Evolutionary conservation across 2,888 invertebrate species (phyloP), one percentile per base, ranked within the genome.

Genomic region (Polylopha cassiicola): DNA sequence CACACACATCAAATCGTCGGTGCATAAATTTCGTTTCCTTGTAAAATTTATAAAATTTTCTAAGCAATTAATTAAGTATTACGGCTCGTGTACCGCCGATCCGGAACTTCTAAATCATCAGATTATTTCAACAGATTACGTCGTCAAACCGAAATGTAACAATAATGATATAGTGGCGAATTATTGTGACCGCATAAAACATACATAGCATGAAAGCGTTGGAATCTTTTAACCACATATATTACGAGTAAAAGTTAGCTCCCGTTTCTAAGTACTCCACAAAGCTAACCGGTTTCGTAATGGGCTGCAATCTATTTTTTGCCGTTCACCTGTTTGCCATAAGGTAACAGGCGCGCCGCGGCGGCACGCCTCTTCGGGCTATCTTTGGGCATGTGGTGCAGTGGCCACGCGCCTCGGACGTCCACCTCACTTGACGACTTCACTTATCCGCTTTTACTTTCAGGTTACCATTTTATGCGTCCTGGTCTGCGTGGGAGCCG

Each of bases 211-310:
- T 61, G 63, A 67, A 65, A 67, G 65, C 56, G 61, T 47, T 55
- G 64, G 66, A 62, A 61, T 67, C 53, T 65, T 53, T 58, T 61
- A 73, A 78, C 69, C 67, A 70, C 72, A 75, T 69, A 70, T 64
- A 74, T 73, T 70, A 69, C 68, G 57, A 79, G 84, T 84, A 84
- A 85, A 82, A 85, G 82, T 67, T 65, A 64, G 65, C 62, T 81
- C 75, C 75, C 68, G 65, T 75, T 65, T 65, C 62, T 55, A 59
- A 64, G 65, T 61, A 63, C 52, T 50, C 55, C 48, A 54, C 54
- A 57, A 53, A 59, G 57, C 58, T 44, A 70, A 78, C 82, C 65
- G 72, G 81, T 84, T 76, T 73, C 60, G 53, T 75, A 75, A 78
- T 75, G 65, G 68, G 64, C 56, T 66, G 60, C 65, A 65, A 64